Conservation (phyloP, 2,113 vertebrate genomes). For the Chamaea fasciata region DNA sequence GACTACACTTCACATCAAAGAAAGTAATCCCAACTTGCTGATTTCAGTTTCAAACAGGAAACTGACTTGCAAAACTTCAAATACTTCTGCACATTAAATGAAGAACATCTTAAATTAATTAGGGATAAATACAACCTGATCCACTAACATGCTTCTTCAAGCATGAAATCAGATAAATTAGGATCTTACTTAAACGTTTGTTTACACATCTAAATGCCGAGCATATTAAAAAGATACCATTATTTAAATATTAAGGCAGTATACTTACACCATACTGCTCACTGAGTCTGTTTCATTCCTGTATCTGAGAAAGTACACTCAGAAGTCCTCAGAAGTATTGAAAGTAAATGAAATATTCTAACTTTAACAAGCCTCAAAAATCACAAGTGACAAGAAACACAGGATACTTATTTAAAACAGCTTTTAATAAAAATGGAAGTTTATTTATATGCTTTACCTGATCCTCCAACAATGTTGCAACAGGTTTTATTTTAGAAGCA, state of each 20-base stretch:
- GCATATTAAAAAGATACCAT: background rate
- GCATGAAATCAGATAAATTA: background rate
- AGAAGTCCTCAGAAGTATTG: background rate
- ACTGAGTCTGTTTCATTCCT: background rate
- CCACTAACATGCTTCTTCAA: background rate
- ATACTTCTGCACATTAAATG: background rate
- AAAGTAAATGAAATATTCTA: background rate
- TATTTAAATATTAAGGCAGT: background rate
- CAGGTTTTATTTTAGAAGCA: background rate
- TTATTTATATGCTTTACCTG: background rate
- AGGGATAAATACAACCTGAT: background rate
- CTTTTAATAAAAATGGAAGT: slow-evolving; percentile 28
- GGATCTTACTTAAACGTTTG: background rate
- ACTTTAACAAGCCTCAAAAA: background rate
- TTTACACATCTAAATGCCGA: background rate
- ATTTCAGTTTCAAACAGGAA: background rate
- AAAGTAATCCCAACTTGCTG: background rate
- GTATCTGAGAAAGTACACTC: background rate
- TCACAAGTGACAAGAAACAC: background rate
- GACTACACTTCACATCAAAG: background rate
- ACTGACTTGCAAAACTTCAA: background rate
- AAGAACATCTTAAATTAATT: background rate
- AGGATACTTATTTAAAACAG: background rate
- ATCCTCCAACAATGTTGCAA: background rate
- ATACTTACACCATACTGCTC: background rate